Evolutionary conservation across 2,888 invertebrate species (phyloP).

Genomic region (Cybosia mesomella): DNA sequence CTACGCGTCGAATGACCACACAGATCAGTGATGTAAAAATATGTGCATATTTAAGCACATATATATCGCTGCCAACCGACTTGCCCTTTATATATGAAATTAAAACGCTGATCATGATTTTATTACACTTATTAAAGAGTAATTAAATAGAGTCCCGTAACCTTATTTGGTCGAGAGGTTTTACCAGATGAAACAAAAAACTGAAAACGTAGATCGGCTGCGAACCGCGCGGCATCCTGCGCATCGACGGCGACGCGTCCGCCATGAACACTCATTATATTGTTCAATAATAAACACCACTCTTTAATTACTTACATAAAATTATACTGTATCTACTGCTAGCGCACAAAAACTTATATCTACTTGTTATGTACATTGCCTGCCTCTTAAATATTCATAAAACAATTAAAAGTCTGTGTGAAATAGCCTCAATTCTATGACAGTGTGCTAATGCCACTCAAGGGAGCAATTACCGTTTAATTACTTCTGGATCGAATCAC

Average conservation of each 20-base stretch:
- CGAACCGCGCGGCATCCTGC: conserved; percentile 26
- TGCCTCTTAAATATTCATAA: conserved; percentile 75
- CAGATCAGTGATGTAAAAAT: conserved; percentile 62
- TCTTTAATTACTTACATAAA: conserved; percentile 70
- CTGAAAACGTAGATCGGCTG: conserved; percentile 42
- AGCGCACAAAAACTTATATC: conserved; percentile 58
- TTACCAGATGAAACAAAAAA: conserved; percentile 69
- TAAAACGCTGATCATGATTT: conserved; percentile 75
- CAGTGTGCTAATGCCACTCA: conserved; percentile 65
- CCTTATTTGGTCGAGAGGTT: conserved; percentile 71
- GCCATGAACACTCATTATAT: conserved; percentile 61
- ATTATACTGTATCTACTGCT: conserved; percentile 58
- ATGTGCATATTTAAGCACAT: conserved; percentile 65
- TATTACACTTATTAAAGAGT: conserved; percentile 76
- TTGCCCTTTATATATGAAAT: conserved; percentile 54
- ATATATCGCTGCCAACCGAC: conserved; percentile 39
- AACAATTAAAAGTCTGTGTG: conserved; percentile 71
- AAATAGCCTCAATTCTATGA: conserved; percentile 66
- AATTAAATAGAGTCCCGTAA: conserved; percentile 76
- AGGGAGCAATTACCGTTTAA: conserved; percentile 67
- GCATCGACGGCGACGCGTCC: conserved; percentile 41
- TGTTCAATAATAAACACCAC: conserved; percentile 66
- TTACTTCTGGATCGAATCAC: conserved; percentile 64
- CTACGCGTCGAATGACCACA: conserved; percentile 55
- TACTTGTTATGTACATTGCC: conserved; percentile 62